Conservation (phyloP, 2,888 invertebrate genomes). For the Euplexia lucipara region DNA sequence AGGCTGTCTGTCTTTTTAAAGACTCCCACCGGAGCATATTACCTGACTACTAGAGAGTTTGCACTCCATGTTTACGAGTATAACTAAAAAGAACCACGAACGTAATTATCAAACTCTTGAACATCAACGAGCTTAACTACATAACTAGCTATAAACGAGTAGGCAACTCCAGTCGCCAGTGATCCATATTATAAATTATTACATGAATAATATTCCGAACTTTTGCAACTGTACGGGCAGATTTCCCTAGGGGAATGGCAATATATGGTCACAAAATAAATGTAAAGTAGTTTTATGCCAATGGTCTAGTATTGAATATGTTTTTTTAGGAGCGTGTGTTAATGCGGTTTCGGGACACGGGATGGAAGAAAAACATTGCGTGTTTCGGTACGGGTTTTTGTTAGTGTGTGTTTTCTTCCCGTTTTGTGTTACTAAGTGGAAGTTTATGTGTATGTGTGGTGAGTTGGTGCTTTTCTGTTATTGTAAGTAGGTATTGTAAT, state of each 20-base stretch:
- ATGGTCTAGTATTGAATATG: conserved; percentile 57
- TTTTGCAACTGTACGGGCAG: conserved; percentile 66
- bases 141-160: conserved; percentile 47
- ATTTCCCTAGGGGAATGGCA: conserved; percentile 68
- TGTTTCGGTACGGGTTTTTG: conserved; percentile 10
- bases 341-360: conserved; percentile 42
- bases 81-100: conserved; percentile 17
- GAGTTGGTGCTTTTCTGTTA: too few species aligned
- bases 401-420: conserved; percentile 28
- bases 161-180: conserved; percentile 22
- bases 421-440: neutral
- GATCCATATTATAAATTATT: conserved; percentile 68
- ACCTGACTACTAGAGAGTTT: conserved; percentile 13
- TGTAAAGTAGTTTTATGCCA: conserved; percentile 61
- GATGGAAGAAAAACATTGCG: conserved; percentile 38
- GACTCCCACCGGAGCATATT: conserved; percentile 18
- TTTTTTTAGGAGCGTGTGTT: conserved; percentile 60
- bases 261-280: conserved; percentile 64
- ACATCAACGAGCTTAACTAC: conserved; percentile 24
- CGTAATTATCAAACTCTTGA: conserved; percentile 47
- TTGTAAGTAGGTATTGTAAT: too few species aligned
- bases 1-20: conserved; percentile 11
- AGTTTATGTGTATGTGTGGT: neutral
- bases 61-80: conserved; percentile 5
- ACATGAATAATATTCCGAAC: conserved; percentile 70